These are phyloP conservation scores for Conomelus anceps DNA, from an alignment of 2,888 invertebrate species.

Conservation along the genomic window DNA sequence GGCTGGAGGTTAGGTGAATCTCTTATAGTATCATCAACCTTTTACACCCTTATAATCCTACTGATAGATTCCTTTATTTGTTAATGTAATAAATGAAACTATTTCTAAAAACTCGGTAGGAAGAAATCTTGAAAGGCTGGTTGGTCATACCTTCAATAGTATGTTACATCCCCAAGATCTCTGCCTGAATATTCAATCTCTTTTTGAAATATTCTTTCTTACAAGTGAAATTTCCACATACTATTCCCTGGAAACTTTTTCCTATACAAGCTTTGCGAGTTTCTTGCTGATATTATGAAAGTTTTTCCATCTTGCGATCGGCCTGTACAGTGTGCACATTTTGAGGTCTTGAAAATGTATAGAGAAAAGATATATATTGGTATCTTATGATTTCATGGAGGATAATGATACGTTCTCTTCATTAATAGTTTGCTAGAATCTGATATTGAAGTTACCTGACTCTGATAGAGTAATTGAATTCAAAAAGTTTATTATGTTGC, in stretches of 20 bases:
- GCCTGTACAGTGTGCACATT: neutral
- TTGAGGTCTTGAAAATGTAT: neutral
- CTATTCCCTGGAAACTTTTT: neutral
- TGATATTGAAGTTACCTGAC: neutral
- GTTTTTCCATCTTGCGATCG: neutral
- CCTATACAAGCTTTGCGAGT: neutral
- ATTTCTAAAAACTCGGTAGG: too few species aligned
- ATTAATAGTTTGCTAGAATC: too few species aligned
- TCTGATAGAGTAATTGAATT: too few species aligned
- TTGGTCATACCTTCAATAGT: neutral
- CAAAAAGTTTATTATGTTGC: too few species aligned
- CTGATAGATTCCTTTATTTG: too few species aligned
- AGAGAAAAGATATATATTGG: neutral
- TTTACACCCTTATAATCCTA: too few species aligned
- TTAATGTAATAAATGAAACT: too few species aligned
- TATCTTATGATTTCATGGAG: neutral
- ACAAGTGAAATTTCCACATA: neutral
- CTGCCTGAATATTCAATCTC: neutral
- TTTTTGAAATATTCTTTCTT: neutral
- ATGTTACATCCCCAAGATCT: neutral
- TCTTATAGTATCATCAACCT: too few species aligned
- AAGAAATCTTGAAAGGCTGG: neutral
- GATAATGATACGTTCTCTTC: neutral
- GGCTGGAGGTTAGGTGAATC: too few species aligned
- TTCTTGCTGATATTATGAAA: neutral